Conservation (phyloP, 2,888 invertebrate species). For the Epicampocera succincta region DNA sequence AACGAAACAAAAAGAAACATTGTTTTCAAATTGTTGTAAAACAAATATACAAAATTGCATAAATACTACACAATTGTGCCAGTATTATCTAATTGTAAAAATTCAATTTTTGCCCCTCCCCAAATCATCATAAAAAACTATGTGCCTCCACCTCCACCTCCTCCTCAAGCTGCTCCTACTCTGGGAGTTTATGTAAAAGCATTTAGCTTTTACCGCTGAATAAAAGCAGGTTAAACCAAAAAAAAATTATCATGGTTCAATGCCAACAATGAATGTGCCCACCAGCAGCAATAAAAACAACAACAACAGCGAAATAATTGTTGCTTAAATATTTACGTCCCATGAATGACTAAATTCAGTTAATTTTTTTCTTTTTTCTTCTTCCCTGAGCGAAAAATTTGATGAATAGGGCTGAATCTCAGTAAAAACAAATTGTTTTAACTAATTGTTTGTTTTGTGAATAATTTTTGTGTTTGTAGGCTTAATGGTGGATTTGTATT, state of each 20-base stretch:
- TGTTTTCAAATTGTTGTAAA: conserved; percentile 47
- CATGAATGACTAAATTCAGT: conserved; percentile 55
- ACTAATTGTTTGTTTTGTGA: too few species aligned
- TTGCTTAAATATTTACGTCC: conserved; percentile 49
- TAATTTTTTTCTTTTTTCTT: neutral
- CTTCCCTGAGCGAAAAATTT: neutral
- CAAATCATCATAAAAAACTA: conserved; percentile 5
- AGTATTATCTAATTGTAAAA: conserved; percentile 45
- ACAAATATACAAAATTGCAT: conserved; percentile 43
- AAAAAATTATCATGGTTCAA: conserved; percentile 64
- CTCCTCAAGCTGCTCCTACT: neutral
- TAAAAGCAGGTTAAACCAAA: conserved; percentile 22
- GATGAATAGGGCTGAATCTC: neutral
- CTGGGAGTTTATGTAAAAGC: neutral
- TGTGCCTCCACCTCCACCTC: neutral
- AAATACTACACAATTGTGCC: conserved; percentile 29
- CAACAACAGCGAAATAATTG: conserved; percentile 25
- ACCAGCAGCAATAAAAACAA: neutral
- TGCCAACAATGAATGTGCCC: conserved; percentile 56
- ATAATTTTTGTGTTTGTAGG: conserved; percentile 55
- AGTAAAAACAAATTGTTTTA: too few species aligned
- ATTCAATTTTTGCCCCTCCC: conserved; percentile 26
- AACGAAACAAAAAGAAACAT: conserved; percentile 8
- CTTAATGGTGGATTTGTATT: conserved; percentile 24
- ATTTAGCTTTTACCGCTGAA: neutral